Base-by-base conservation (phyloP, 2,113 vertebrate species). In the Solea solea region DNA sequence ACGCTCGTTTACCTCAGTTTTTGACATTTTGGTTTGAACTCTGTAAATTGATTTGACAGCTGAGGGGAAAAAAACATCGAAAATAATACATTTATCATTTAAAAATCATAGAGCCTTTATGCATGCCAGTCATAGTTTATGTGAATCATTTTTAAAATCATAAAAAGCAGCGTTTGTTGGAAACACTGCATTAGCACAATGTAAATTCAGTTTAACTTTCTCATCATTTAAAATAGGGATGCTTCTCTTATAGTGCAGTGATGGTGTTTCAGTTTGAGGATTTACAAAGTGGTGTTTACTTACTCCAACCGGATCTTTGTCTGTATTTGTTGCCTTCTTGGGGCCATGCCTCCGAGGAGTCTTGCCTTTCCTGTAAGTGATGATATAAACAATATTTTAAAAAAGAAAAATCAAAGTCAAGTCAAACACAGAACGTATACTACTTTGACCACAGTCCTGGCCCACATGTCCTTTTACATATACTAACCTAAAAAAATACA, bases 231-330 rank as follows among this genome's bases (percentile, higher is more conserved):
- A 11, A 50, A 16, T 50, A 50, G 21, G 21, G 13, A 15, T 50
- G n/a, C 15, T 44, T 42, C n/a, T 34, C 34, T 34, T 34, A 12
- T 12, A 56, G 10, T 46, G 54, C 52, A 4, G 12, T 27, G 3
- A 25, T 13, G 2, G 8, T 9, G 45, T 34, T 59, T 15, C 14
- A 63, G 14, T 57, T 34, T 72, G 4, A 27, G 14, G 12, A 5
- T 10, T 12, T 49, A 56, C 2, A 27, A 40, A 72, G 12, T 4
- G 3, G 13, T 54, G 51, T 65, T 45, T 14, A 89, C 95, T 92
- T 84, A 95, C 95, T 21, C 95, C 95, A 57, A 96, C 95, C 11
- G 95, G 95, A 71, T 96, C 95, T 78, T 91, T 95, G 34, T 93
- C 94, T 44, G 76, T 85, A 81, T 89, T 93, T 25, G 86, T 84